phyloP scores from a whole-genome alignment of 1,140 invertebrate genomes.

The Drosophila sucinea region DNA sequence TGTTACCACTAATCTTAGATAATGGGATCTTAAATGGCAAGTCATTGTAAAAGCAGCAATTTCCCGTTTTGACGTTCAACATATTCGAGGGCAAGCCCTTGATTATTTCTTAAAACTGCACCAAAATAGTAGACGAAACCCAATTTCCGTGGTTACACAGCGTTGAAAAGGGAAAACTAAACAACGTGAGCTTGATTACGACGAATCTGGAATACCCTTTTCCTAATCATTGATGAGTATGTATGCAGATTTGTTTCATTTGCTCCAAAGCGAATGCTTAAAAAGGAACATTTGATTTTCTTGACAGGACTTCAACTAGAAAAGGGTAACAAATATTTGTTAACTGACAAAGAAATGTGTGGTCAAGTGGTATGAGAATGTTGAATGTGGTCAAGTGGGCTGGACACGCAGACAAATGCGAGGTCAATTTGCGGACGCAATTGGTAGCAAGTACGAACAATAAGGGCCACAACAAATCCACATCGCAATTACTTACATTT shows the following conservation, averaged over 20 bases:
- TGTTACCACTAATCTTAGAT: slow-evolving; percentile 6
- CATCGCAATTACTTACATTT: slow-evolving; percentile 14
- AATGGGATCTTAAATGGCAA: neutral
- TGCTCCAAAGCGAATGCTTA: no score
- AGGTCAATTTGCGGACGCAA: slow-evolving; percentile 50
- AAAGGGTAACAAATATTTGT: neutral
- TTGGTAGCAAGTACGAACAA: slow-evolving; percentile 49
- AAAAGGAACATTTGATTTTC: no score
- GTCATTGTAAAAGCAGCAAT: slow-evolving; percentile 3
- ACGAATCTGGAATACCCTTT: neutral
- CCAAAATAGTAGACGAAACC: slow-evolving; percentile 22
- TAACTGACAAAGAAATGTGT: neutral
- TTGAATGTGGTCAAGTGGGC: slow-evolving; percentile 33
- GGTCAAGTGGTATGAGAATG: neutral
- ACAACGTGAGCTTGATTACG: neutral
- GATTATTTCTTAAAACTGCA: neutral
- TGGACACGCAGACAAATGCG: slow-evolving; percentile 30
- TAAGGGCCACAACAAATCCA: slow-evolving; percentile 38
- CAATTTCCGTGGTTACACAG: slow-evolving; percentile 32
- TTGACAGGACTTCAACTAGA: no score
- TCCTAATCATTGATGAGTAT: no score
- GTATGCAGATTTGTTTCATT: no score
- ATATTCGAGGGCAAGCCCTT: slow-evolving; percentile 2
- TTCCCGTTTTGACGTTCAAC: neutral
- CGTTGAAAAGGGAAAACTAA: slow-evolving; percentile 8